phyloP scores from a whole-genome alignment of 2,797 vertebrate species.

The Yasuhikotakia modesta region DNA sequence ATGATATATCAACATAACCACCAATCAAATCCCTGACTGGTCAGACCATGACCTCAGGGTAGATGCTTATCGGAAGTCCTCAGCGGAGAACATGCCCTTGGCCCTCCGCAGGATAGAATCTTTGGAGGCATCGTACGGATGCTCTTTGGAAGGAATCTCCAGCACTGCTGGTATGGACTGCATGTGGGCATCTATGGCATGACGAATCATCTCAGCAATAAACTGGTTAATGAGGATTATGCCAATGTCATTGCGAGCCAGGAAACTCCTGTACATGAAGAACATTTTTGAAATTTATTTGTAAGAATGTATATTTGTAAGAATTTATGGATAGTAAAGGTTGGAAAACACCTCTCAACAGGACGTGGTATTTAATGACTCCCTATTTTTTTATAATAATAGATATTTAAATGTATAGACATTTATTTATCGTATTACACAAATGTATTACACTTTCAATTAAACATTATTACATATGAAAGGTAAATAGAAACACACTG shows the following conservation, averaged over 20 bases:
- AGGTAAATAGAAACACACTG: too few species aligned
- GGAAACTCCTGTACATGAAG: constrained; percentile 81
- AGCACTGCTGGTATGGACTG: constrained; percentile 89
- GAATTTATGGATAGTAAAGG: neutral
- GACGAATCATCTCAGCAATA: constrained; percentile 94
- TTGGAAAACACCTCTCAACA: too few species aligned
- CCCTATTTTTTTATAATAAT: too few species aligned
- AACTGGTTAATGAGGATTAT: constrained; percentile 97
- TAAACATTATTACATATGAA: too few species aligned
- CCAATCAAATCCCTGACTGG: neutral
- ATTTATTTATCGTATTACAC: too few species aligned
- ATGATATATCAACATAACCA: neutral
- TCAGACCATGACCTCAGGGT: neutral
- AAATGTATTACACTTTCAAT: too few species aligned
- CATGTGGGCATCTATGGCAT: constrained; percentile 88
- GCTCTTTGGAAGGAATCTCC: constrained; percentile 96
- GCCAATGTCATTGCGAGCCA: constrained; percentile 88
- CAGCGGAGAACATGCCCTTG: constrained; percentile 90
- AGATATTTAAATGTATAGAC: too few species aligned
- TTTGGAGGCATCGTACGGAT: constrained; percentile 92
- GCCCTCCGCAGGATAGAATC: constrained; percentile 93
- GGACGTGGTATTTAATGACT: too few species aligned
- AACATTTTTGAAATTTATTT: neutral
- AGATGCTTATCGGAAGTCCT: constrained; percentile 84
- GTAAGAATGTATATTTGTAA: neutral